These are phyloP conservation scores for Alethe diademata DNA, from an alignment of 2,113 vertebrate genomes.

Conservation along the genomic window DNA sequence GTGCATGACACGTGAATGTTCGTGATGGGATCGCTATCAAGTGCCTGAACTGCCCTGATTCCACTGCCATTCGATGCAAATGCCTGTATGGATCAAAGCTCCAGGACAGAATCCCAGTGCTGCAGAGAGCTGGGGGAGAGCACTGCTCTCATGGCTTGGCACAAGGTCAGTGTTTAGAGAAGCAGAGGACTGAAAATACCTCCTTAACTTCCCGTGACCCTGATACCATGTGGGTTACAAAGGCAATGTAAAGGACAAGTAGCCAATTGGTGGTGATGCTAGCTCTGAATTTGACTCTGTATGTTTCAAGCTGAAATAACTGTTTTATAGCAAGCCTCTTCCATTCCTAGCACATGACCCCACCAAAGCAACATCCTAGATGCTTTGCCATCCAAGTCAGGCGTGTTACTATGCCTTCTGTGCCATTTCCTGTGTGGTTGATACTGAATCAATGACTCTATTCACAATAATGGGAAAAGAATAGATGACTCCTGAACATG, in stretches of 20 bases:
- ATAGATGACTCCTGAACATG: constrained; percentile 2
- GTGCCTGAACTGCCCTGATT: neutral
- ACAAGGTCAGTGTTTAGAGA: neutral
- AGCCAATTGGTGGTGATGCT: neutral
- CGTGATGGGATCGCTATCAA: fast-evolving
- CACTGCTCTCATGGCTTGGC: neutral
- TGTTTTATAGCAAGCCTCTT: neutral
- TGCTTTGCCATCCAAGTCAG: constrained; percentile 60
- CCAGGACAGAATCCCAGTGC: neutral
- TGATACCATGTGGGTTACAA: neutral
- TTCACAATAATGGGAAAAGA: constrained; percentile 58
- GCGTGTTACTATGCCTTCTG: constrained; percentile 32
- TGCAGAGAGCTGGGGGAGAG: fast-evolving
- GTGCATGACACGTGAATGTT: neutral
- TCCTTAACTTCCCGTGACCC: neutral
- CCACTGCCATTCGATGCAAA: neutral
- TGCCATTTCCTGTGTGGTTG: constrained; percentile 47
- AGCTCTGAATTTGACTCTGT: neutral
- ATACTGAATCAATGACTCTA: constrained; percentile 54
- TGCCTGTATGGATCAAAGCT: neutral
- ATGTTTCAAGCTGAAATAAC: neutral
- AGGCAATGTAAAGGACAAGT: neutral
- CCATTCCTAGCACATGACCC: neutral
- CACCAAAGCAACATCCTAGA: neutral
- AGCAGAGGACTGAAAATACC: neutral